Base-by-base conservation (phyloP, 2,888 invertebrate genomes). In the Volucella zonaria region DNA sequence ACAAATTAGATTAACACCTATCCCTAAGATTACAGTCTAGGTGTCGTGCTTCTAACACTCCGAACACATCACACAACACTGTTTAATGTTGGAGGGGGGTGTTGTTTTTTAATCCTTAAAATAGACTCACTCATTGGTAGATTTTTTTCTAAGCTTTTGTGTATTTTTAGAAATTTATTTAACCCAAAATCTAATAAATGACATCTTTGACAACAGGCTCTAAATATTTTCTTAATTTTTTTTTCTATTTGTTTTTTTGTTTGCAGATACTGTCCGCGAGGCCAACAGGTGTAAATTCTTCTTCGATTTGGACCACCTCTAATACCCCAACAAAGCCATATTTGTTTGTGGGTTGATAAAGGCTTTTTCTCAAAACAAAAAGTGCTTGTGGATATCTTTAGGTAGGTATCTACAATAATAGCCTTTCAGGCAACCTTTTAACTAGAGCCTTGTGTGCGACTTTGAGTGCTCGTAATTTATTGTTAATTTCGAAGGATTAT, bases 401-500 rank as follows among this genome's bases (percentile, higher is more conserved):
- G 78, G 78, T 78, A 78, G 78, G 78, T 78, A 70, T 78, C 64
- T 18, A 18, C 18, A 18, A n/a, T 8, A 43, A 14, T 45, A 58
- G 58, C 8, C 14, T 38, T 10, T 54, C 68, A 31, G n/a, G 54
- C n/a, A 51, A 45, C 62, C 47, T 70, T 78, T 78, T 58, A 77
- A 47, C 64, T 31, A 31, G 15, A 58, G 12, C 47, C 14, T 52
- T 78, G 11, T 61, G 31, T 23, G 45, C 12, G 59, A 38, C 49
- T 67, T n/a, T 76, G 45, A 40, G 10, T 52, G 52, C 56, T 73
- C 42, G 71, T 67, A 73, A 45, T 31, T 43, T 70, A 18, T 71
- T 83, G 83, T 51, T 83, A 70, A 76, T 76, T 73, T 75, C 40
- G 74, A 43, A 73, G 62, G 73, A 61, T 78, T 67, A 62, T 31